phyloP scores from a whole-genome alignment of 1,140 invertebrate genomes.

The Pomacea maculata region DNA sequence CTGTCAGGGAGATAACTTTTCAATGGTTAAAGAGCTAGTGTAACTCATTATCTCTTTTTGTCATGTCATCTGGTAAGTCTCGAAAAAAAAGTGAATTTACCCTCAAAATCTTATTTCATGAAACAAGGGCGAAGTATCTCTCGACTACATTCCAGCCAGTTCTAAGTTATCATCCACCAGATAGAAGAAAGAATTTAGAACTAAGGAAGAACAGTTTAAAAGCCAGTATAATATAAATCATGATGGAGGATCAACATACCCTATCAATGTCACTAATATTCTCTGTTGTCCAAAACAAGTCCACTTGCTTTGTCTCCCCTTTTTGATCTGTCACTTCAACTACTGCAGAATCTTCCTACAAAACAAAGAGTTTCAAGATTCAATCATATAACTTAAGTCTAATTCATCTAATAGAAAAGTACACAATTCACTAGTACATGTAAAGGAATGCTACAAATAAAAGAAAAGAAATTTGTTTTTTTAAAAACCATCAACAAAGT shows the following conservation, averaged over 20 bases:
- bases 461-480: not conserved
- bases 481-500: not conserved
- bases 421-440: not conserved
- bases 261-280: constrained; percentile 51
- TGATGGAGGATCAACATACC: constrained; percentile 28
- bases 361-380: no score
- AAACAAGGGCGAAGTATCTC: no score
- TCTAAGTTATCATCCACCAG: not conserved
- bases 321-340: constrained; percentile 52
- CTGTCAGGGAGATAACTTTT: no score
- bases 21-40: no score
- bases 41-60: no score
- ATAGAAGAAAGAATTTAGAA: not conserved
- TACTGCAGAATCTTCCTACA: constrained; percentile 48
- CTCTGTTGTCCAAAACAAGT: constrained; percentile 57
- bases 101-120: no score
- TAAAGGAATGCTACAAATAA: not conserved
- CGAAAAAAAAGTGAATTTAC: no score
- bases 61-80: no score
- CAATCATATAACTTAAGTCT: not conserved
- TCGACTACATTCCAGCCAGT: no score
- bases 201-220: not conserved
- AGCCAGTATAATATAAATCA: not conserved
- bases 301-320: constrained; percentile 46
- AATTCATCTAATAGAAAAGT: not conserved